Evolutionary conservation across 2,888 invertebrate genomes (phyloP).

Genomic region (Caenorhabditis panamensis): DNA sequence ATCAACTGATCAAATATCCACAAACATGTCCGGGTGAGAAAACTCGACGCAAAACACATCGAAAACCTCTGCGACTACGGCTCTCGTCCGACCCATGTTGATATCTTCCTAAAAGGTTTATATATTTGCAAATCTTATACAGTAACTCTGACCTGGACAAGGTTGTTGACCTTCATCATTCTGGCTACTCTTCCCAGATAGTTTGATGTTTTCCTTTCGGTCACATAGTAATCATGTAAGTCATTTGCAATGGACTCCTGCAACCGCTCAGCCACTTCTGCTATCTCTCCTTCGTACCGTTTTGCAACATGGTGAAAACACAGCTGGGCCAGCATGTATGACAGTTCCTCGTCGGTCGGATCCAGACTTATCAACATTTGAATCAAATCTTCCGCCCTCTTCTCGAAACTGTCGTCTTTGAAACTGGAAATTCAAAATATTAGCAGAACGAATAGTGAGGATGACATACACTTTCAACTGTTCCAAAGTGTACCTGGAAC

Average conservation of each 20-base stretch:
- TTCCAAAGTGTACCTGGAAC: no score
- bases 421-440: no score
- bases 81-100: slow-evolving; percentile 44
- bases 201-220: slow-evolving; percentile 22
- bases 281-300: slow-evolving; percentile 28
- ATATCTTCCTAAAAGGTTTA: slow-evolving; percentile 43
- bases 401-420: no score
- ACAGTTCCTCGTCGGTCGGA: slow-evolving; percentile 35
- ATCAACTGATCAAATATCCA: slow-evolving; percentile 35
- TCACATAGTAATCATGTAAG: slow-evolving; percentile 44
- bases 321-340: slow-evolving; percentile 50
- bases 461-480: no score
- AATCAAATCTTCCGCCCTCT: no score
- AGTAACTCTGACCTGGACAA: slow-evolving; percentile 16
- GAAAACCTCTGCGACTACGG: slow-evolving; percentile 58
- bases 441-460: no score
- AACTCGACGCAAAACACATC: slow-evolving; percentile 60
- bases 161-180: slow-evolving; percentile 61
- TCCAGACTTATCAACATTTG: slow-evolving; percentile 12
- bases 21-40: slow-evolving; percentile 40
- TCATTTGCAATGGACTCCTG: slow-evolving; percentile 26
- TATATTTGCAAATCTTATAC: neutral
- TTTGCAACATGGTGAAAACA: slow-evolving; percentile 56
- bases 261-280: slow-evolving; percentile 18
- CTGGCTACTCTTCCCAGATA: slow-evolving; percentile 56